Conservation (phyloP, 2,797 vertebrate species). For the Aulostomus chinensis region DNA sequence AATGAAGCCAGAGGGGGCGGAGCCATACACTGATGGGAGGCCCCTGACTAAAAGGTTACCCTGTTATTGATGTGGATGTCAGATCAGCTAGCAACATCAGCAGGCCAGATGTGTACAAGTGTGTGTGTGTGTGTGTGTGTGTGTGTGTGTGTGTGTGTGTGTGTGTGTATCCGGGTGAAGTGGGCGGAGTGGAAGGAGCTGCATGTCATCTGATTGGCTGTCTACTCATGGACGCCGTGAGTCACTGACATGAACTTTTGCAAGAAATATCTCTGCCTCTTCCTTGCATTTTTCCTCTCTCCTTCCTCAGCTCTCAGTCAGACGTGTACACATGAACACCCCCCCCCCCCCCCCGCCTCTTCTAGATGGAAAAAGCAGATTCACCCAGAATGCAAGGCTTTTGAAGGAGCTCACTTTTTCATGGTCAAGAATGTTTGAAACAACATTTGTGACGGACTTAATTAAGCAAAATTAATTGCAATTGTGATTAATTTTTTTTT, state of each 20-base stretch:
- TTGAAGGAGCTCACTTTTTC: no score
- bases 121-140: slow-evolving; percentile 12
- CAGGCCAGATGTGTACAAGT: slow-evolving; percentile 32
- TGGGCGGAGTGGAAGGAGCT: neutral
- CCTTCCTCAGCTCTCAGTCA: neutral
- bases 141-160: slow-evolving; percentile 6
- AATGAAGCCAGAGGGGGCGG: neutral
- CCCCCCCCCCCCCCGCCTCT: neutral
- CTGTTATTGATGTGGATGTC: slow-evolving; percentile 24
- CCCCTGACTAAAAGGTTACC: slow-evolving; percentile 5
- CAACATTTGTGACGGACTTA: no score
- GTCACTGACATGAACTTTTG: slow-evolving; percentile 4
- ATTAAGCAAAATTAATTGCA: no score
- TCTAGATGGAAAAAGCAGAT: slow-evolving; percentile 43
- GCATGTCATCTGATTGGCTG: slow-evolving; percentile 27
- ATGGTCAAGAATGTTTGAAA: no score
- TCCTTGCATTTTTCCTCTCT: neutral
- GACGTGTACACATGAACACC: neutral
- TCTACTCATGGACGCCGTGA: slow-evolving; percentile 11
- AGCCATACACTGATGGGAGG: neutral
- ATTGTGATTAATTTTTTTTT: no score
- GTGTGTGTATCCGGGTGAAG: neutral
- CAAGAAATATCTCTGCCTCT: slow-evolving; percentile 1
- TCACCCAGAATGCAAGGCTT: neutral
- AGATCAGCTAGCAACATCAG: slow-evolving; percentile 26